A percentile compares a stretch with the other conserved stretches of the same genome.
These are phyloP conservation scores for Lophius americanus DNA, from an alignment of 2,797 vertebrate species.

Conservation along the genomic window DNA sequence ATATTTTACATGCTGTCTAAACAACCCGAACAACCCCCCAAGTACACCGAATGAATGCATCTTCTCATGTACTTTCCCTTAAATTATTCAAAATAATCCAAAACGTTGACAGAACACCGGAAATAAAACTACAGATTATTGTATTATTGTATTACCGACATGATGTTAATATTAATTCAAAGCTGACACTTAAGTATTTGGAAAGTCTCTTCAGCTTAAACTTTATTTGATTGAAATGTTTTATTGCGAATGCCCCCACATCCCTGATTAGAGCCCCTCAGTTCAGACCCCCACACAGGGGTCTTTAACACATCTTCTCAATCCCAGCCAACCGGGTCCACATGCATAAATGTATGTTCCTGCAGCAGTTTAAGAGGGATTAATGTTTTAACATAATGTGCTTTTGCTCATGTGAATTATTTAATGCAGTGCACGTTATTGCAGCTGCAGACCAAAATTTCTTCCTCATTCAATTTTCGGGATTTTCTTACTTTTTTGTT, in stretches of 20 bases:
- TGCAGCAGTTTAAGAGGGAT: slow-evolving; percentile 18
- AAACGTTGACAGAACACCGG: slow-evolving; percentile 27
- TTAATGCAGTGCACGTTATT: slow-evolving; percentile 21
- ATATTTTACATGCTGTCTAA: too few species aligned
- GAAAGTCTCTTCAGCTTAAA: not conserved
- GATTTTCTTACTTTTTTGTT: not conserved
- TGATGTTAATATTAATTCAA: not conserved
- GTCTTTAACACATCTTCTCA: slow-evolving; percentile 6
- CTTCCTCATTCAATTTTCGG: not conserved
- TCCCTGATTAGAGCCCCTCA: not conserved
- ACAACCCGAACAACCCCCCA: too few species aligned
- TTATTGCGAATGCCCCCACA: not conserved
- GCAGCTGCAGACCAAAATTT: slow-evolving; percentile 5
- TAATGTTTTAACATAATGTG: slow-evolving; percentile 40
- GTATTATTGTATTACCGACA: not conserved
- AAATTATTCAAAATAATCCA: slow-evolving; percentile 40
- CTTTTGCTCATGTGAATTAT: slow-evolving; percentile 46
- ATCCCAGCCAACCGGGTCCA: slow-evolving; percentile 11
- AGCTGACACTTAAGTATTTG: not conserved
- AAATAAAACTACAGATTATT: slow-evolving; percentile 7
- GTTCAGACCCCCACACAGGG: slow-evolving; percentile 1
- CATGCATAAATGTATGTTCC: slow-evolving; percentile 23
- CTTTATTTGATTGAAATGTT: not conserved
- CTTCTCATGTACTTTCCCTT: slow-evolving; percentile 20
- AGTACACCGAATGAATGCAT: slow-evolving; percentile 29